Percentiles rank a stretch among this genome's conserved stretches.
These are phyloP conservation scores for Acrocera orbiculus DNA, from an alignment of 2,888 invertebrate genomes.

Conservation along the genomic window DNA sequence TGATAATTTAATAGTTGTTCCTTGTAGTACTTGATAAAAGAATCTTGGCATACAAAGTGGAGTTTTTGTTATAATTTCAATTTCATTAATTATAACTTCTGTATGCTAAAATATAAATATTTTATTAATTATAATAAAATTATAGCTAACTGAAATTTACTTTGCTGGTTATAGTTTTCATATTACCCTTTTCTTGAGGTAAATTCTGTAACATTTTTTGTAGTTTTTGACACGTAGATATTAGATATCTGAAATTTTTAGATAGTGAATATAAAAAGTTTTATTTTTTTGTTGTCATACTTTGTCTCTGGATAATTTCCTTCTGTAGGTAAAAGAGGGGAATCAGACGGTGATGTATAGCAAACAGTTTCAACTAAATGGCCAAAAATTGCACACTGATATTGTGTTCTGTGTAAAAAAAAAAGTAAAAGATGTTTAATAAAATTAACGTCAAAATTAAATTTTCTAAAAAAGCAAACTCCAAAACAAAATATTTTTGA, in stretches of 20 bases:
- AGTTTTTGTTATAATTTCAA: conserved; percentile 42
- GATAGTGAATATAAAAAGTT: conserved; percentile 3
- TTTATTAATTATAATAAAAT: not conserved
- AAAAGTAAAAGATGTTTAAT: not conserved
- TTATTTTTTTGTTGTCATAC: conserved; percentile 10
- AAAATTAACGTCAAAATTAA: too few species aligned
- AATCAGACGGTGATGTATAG: conserved; percentile 28
- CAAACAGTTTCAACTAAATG: conserved; percentile 29
- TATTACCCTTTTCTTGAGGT: conserved; percentile 23
- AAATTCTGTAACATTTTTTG: conserved; percentile 22
- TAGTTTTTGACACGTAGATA: conserved; percentile 26
- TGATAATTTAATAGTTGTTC: conserved; percentile 63
- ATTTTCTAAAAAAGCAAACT: too few species aligned
- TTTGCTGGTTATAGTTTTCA: conserved; percentile 28
- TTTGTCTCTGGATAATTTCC: conserved; percentile 29
- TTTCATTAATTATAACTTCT: conserved; percentile 40
- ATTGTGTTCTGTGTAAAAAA: conserved; percentile 17
- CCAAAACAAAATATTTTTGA: too few species aligned
- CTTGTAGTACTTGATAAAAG: conserved; percentile 71
- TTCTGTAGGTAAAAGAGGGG: conserved; percentile 23
- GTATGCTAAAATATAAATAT: conserved; percentile 28
- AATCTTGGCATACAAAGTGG: conserved; percentile 55
- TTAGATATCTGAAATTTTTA: conserved; percentile 14
- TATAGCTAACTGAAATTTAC: conserved; percentile 7
- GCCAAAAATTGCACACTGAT: conserved; percentile 27